phyloP scores from a whole-genome alignment of 2,888 invertebrate genomes.

The Toxonevra muliebris region DNA sequence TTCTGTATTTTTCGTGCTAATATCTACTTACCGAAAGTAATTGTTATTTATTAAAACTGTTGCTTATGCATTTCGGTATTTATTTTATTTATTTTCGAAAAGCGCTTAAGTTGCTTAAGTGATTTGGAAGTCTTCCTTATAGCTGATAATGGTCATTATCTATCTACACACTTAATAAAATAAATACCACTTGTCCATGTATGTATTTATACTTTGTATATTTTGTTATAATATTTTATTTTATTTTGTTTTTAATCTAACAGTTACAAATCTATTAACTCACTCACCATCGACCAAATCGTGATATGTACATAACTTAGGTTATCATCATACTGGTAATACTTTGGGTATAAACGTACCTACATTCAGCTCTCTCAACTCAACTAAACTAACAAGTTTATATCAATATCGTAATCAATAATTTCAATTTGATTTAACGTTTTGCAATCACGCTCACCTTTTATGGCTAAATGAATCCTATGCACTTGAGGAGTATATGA shows the following conservation, averaged over 20 bases:
- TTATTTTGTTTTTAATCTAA: no score
- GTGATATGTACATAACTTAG: no score
- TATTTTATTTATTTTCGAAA: no score
- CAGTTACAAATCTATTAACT: no score
- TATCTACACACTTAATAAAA: slow-evolving; percentile 20
- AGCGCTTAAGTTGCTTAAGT: slow-evolving; percentile 50
- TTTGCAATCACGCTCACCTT: slow-evolving; percentile 41
- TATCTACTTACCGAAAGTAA: no score
- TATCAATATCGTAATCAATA: slow-evolving; percentile 1
- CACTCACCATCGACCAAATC: no score
- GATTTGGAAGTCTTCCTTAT: slow-evolving; percentile 55
- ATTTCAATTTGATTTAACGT: slow-evolving; percentile 38
- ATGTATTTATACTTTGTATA: not conserved
- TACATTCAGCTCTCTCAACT: not conserved
- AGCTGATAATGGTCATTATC: slow-evolving; percentile 54
- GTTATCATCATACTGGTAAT: no score
- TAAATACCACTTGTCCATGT: not conserved
- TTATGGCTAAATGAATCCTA: slow-evolving; percentile 56
- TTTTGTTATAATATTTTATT: no score
- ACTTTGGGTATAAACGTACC: not conserved
- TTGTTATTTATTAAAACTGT: no score
- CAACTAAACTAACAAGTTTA: not conserved
- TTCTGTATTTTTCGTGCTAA: no score
- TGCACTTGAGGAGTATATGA: slow-evolving; percentile 49
- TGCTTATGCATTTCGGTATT: no score